Evolutionary conservation across 2,888 invertebrate species (phyloP).

Genomic region (Scelioninae gen. 1): DNA sequence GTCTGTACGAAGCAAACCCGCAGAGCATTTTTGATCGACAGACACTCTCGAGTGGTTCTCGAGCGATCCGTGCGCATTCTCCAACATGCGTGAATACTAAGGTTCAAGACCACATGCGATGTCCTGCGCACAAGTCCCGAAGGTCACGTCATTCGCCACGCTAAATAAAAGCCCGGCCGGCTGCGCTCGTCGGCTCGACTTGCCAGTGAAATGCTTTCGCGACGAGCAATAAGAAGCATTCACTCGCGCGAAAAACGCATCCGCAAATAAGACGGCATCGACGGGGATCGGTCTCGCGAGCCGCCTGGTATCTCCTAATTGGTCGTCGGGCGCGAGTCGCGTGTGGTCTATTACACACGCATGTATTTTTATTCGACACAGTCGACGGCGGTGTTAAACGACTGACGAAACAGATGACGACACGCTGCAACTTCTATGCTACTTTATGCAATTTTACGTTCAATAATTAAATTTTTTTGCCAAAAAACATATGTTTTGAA

Average conservation of each 20-base stretch:
- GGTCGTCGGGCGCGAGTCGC: constrained; percentile 73
- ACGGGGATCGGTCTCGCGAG: constrained; percentile 54
- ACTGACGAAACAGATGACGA: constrained; percentile 81
- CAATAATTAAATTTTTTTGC: too few species aligned
- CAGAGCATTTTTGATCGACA: constrained; percentile 67
- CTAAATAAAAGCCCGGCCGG: constrained; percentile 69
- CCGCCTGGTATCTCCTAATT: constrained; percentile 77
- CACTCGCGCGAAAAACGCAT: constrained; percentile 53
- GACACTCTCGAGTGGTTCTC: constrained; percentile 60
- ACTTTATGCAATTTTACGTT: too few species aligned
- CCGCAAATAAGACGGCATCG: constrained; percentile 66
- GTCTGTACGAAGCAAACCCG: constrained; percentile 30
- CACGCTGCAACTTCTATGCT: constrained; percentile 52
- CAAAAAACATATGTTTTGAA: too few species aligned
- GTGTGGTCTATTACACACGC: constrained; percentile 80
- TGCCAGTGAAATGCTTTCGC: constrained; percentile 52
- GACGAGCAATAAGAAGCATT: constrained; percentile 34
- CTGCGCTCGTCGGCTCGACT: constrained; percentile 30
- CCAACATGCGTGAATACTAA: constrained; percentile 61
- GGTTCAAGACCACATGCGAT: constrained; percentile 69
- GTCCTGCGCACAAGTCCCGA: constrained; percentile 67
- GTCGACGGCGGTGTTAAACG: constrained; percentile 82
- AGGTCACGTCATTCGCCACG: constrained; percentile 67
- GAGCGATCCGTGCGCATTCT: constrained; percentile 59
- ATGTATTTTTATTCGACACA: constrained; percentile 81